A percentile compares a stretch with the other conserved stretches of the same genome.
Evolutionary conservation across 2,797 vertebrate genomes (phyloP).

Genomic region (Hippocampus kuda): DNA sequence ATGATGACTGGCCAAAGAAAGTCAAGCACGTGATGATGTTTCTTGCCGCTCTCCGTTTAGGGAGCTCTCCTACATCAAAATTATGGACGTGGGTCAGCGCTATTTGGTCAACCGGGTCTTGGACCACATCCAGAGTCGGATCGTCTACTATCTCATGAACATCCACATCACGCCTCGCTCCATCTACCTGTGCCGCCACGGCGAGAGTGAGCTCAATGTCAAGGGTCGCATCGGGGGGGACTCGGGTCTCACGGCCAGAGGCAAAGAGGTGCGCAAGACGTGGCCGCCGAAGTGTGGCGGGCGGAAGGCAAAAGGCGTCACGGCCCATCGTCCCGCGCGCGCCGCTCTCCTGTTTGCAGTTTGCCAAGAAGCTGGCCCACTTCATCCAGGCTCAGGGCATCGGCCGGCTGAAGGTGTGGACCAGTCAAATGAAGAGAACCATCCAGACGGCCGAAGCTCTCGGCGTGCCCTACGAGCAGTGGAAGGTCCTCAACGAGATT

Average conservation of each 20-base stretch:
- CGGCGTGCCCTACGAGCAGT: constrained; percentile 89
- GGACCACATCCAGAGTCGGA: constrained; percentile 97
- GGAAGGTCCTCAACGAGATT: constrained; percentile 97
- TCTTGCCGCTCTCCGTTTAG: constrained; percentile 48
- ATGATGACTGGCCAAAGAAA: not conserved
- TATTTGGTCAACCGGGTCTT: constrained; percentile 91
- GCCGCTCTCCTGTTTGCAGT: constrained; percentile 59
- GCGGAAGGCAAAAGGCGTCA: too few relatives aligned
- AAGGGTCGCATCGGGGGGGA: constrained; percentile 94
- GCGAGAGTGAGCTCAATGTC: constrained; percentile 93
- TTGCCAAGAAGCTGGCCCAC: constrained; percentile 76
- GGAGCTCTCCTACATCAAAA: constrained; percentile 96
- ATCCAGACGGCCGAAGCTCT: constrained; percentile 95
- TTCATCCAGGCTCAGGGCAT: constrained; percentile 87
- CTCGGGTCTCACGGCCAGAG: constrained; percentile 81
- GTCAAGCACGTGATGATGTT: not conserved
- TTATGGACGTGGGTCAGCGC: constrained; percentile 93
- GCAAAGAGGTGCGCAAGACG: constrained; percentile 69
- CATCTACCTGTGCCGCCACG: constrained; percentile 96
- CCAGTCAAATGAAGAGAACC: constrained; percentile 98
- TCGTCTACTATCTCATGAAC: constrained; percentile 99
- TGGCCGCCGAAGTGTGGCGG: not conserved
- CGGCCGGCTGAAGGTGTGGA: constrained; percentile 94
- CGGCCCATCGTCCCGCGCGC: too few relatives aligned
- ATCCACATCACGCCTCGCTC: constrained; percentile 96